phyloP scores from a whole-genome alignment of 1,140 invertebrate genomes.

The Achatina immaculata region DNA sequence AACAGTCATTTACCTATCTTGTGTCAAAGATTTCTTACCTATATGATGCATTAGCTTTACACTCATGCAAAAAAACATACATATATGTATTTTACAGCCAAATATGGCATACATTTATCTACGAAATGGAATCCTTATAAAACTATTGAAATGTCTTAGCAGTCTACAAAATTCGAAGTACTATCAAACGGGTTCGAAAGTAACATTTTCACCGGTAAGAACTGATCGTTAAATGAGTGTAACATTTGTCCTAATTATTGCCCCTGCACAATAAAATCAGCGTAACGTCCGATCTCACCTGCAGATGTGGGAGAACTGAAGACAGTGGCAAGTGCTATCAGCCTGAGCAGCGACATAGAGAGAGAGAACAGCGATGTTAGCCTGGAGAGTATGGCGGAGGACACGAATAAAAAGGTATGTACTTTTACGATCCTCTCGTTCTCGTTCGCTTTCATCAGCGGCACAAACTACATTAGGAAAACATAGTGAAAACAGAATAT shows the following conservation, averaged over 20 bases:
- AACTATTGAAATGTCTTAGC: neutral
- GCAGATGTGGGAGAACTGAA: slow-evolving; percentile 6
- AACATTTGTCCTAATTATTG: neutral
- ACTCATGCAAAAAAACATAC: too few relatives aligned
- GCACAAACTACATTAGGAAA: too few relatives aligned
- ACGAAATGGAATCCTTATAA: too few relatives aligned
- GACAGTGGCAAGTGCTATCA: slow-evolving; percentile 15
- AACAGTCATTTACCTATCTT: too few relatives aligned
- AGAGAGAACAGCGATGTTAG: slow-evolving; percentile 22
- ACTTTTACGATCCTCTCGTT: neutral
- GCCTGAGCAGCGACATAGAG: slow-evolving; percentile 13
- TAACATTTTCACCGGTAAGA: neutral
- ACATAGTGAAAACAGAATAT: too few relatives aligned
- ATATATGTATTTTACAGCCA: too few relatives aligned
- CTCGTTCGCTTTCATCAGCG: neutral
- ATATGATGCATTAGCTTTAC: too few relatives aligned
- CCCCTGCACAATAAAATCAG: neutral
- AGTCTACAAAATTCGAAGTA: neutral
- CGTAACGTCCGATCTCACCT: too few relatives aligned
- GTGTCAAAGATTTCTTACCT: too few relatives aligned
- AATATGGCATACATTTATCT: too few relatives aligned
- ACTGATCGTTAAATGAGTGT: neutral
- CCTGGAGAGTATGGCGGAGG: neutral
- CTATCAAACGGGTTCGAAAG: neutral
- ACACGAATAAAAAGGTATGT: neutral